Evolutionary conservation across 2,797 vertebrate genomes (phyloP).

Genomic region (Notolabrus celidotus): DNA sequence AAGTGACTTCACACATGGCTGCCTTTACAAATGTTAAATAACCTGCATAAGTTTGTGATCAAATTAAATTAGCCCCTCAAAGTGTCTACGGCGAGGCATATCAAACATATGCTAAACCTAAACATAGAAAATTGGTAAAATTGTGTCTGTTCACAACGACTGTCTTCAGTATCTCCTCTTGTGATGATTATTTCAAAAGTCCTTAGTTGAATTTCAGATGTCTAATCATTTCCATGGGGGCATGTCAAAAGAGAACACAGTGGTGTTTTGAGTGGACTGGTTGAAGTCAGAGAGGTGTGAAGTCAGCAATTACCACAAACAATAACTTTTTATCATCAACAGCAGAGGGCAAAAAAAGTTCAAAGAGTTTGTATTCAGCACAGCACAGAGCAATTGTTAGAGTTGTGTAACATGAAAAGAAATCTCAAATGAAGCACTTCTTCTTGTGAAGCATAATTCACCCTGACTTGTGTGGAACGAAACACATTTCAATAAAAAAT

Average conservation of each 20-base stretch:
- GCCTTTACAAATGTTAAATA: too few species aligned
- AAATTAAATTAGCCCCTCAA: too few species aligned
- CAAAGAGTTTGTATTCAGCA: constrained; percentile 8
- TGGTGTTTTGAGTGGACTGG: constrained; percentile 18
- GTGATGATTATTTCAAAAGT: neutral
- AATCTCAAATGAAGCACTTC: constrained; percentile 4
- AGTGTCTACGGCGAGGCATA: too few species aligned
- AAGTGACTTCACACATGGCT: too few species aligned
- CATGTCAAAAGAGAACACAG: neutral
- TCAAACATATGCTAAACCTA: too few species aligned
- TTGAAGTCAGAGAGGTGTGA: constrained; percentile 25
- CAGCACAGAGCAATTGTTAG: constrained; percentile 6
- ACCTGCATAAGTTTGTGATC: too few species aligned
- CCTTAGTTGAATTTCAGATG: constrained; percentile 20
- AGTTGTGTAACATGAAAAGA: neutral
- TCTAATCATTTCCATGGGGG: neutral
- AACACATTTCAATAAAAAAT: constrained; percentile 38
- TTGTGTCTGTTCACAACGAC: neutral
- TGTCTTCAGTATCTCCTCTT: neutral
- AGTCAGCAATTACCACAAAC: constrained; percentile 36
- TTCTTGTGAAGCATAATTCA: constrained; percentile 22
- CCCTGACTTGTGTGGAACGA: constrained; percentile 30
- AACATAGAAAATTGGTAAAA: too few species aligned
- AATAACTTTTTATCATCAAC: constrained; percentile 20
- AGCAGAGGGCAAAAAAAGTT: constrained; percentile 12